Base-by-base conservation (phyloP, 2,888 invertebrate genomes). In the Phengaris alcon region DNA sequence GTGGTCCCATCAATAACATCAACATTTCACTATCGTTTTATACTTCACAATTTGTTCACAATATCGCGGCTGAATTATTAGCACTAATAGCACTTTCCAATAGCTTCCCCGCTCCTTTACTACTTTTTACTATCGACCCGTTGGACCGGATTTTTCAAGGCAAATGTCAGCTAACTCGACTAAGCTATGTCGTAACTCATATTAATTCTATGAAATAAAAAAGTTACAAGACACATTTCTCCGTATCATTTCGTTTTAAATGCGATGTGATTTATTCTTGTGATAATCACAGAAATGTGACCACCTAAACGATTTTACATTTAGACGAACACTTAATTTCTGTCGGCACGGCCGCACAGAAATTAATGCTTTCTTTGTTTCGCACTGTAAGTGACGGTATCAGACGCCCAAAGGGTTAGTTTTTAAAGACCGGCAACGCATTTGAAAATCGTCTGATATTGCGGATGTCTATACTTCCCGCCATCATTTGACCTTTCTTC, bases 91-190 rank as follows among this genome's bases (percentile, higher is more conserved):
- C 72, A 72, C 72, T 72, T 72, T 72, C 72, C 72, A 72, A 72
- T 72, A 72, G 52, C 72, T 54, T 72, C 72, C 6, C 51, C 52
- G 48, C 48, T 69, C n/a, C 8, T 69, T 48, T 69, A 48, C 46
- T 70, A 75, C 69, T 70, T 75, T 57, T 75, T 51, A 57, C 69
- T 13, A 70, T 77, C 48, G 35, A 77, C 78, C 75, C 54, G 80
- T 75, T 44, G 13, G 73, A 78, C 81, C 72, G 77, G 79, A 79
- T 74, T 77, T 77, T 77, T 81, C 82, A 81, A 81, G 81, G 82
- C 80, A 78, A 82, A 82, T 81, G 82, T 82, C 82, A 81, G 77
- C 77, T 46, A 74, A 76, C 77, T 74, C 75, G 73, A 68, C 76
- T 22, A 22, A 22, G 22, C 22, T 76, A 75, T 76, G 76, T 76